Evolutionary conservation across 2,888 invertebrate genomes (phyloP).

Genomic region (Eretmocerus hayati): DNA sequence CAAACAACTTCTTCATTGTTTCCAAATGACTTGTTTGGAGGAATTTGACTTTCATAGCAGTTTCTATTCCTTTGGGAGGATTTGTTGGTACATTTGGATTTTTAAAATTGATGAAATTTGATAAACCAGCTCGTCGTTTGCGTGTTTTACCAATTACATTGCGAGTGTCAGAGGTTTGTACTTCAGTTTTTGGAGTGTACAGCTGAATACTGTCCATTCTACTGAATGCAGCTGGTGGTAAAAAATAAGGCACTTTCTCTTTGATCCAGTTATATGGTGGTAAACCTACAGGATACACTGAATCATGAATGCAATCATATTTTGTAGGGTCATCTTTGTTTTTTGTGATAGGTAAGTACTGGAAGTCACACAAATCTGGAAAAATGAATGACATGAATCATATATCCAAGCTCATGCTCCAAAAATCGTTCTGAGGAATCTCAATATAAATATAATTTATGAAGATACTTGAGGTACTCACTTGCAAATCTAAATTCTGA

Average conservation of each 20-base stretch:
- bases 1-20: slow-evolving; percentile 55
- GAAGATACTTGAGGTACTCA: slow-evolving; percentile 39
- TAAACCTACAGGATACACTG: slow-evolving; percentile 56
- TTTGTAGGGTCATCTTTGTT: slow-evolving; percentile 44
- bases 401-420: background rate
- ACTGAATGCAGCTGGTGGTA: slow-evolving; percentile 73
- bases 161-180: slow-evolving; percentile 30
- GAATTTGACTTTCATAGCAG: slow-evolving; percentile 48
- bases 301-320: slow-evolving; percentile 57
- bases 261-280: slow-evolving; percentile 55
- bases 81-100: slow-evolving; percentile 58
- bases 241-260: slow-evolving; percentile 54
- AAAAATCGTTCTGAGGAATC: background rate
- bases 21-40: slow-evolving; percentile 41
- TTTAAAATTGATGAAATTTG: slow-evolving; percentile 58
- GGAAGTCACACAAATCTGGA: slow-evolving; percentile 83
- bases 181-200: slow-evolving; percentile 38
- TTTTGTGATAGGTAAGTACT: slow-evolving; percentile 71
- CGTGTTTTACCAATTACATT: slow-evolving; percentile 51
- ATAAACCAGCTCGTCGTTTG: slow-evolving; percentile 53
- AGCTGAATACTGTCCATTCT: slow-evolving; percentile 59
- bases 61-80: slow-evolving; percentile 56
- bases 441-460: background rate
- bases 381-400: slow-evolving; percentile 3
- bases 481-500: slow-evolving; percentile 61